Percentiles rank a stretch among this genome's conserved stretches.
Evolutionary conservation across 2,113 vertebrate species (phyloP).

Genomic region (Tyto alba): DNA sequence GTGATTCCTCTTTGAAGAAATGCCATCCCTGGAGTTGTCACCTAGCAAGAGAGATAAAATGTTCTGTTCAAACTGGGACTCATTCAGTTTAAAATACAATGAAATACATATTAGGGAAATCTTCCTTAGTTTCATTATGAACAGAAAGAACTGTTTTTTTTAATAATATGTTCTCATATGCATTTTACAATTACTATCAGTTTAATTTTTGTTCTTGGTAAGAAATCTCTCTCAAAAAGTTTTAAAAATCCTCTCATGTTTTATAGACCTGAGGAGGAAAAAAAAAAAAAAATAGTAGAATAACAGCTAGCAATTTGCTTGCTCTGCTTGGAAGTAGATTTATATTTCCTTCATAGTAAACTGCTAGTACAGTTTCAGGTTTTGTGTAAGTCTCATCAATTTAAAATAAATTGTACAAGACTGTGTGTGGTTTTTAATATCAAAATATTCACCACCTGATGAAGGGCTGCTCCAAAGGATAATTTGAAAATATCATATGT

Average conservation of each 20-base stretch:
- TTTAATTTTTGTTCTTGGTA: neutral
- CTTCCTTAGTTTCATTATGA: neutral
- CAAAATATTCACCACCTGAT: neutral
- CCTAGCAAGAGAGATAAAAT: neutral
- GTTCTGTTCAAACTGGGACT: neutral
- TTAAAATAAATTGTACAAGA: neutral
- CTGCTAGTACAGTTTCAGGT: neutral
- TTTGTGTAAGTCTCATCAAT: neutral
- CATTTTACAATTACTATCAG: neutral
- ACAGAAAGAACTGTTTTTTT: neutral
- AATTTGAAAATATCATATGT: neutral
- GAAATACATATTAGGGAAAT: neutral
- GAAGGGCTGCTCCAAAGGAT: neutral
- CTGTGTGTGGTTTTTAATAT: neutral
- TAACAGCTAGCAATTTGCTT: neutral
- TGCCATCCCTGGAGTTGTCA: neutral
- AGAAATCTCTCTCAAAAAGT: neutral
- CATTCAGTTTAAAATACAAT: neutral
- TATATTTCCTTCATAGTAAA: neutral
- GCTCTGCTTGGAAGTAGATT: neutral
- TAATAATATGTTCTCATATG: neutral
- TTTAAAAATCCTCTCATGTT: neutral
- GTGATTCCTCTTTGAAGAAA: neutral
- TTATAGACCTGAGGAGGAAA: neutral
- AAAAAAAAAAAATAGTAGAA: neutral